Percentiles rank a stretch among this genome's conserved stretches.
phyloP scores from a whole-genome alignment of 2,888 invertebrate genomes.

The Drosophila flavopinicola region DNA sequence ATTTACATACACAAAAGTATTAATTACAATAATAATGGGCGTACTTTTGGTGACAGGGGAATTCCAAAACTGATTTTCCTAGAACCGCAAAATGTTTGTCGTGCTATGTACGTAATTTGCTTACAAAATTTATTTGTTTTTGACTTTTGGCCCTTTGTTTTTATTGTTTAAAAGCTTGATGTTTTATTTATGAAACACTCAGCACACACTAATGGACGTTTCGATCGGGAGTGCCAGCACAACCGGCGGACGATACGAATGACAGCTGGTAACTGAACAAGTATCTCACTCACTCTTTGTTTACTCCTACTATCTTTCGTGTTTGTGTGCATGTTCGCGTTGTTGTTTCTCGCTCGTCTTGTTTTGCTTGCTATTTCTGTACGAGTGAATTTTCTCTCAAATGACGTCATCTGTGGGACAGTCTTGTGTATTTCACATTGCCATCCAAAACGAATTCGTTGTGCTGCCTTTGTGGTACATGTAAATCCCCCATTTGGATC shows the following conservation, averaged over 20 bases:
- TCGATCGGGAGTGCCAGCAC: slow-evolving; percentile 34
- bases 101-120: background rate
- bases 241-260: slow-evolving; percentile 42
- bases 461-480: slow-evolving; percentile 7
- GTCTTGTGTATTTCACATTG: slow-evolving; percentile 31
- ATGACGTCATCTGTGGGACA: slow-evolving; percentile 57
- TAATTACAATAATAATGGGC: slow-evolving; percentile 17
- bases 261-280: slow-evolving; percentile 43
- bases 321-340: slow-evolving; percentile 1
- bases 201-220: slow-evolving; percentile 13
- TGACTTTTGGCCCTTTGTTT: slow-evolving; percentile 1
- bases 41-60: slow-evolving; percentile 33
- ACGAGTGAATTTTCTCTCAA: slow-evolving; percentile 26
- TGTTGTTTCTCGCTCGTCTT: slow-evolving; percentile 2
- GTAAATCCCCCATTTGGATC: slow-evolving; percentile 32
- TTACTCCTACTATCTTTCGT: slow-evolving; percentile 20
- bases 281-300: slow-evolving; percentile 27
- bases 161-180: slow-evolving; percentile 10
- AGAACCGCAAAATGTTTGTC: slow-evolving; percentile 11
- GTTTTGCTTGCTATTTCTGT: slow-evolving; percentile 8
- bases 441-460: slow-evolving; percentile 9
- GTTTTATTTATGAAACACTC: slow-evolving; percentile 23
- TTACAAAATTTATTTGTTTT: slow-evolving; percentile 10
- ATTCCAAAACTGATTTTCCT: slow-evolving; percentile 30
- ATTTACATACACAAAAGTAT: background rate